These are phyloP conservation scores for Lampropteryx suffumata DNA, from an alignment of 2,888 invertebrate species.

Conservation along the genomic window DNA sequence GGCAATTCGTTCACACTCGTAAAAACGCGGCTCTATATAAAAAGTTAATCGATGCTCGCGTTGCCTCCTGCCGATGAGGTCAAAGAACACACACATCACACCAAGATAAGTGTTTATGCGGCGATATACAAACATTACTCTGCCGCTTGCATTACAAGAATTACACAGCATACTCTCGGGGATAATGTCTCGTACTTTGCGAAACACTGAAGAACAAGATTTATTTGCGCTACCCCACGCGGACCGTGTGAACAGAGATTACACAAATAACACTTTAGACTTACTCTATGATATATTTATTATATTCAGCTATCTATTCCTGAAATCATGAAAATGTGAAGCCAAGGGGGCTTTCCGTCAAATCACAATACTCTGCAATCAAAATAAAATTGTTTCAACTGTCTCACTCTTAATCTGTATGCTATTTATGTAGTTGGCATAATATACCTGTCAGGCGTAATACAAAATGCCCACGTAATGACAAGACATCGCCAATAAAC, in stretches of 20 bases:
- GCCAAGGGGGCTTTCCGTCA: too few species aligned
- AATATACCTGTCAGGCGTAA: constrained; percentile 36
- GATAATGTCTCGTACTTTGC: constrained; percentile 29
- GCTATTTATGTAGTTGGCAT: constrained; percentile 20
- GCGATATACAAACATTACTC: constrained; percentile 33
- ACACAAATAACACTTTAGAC: constrained; percentile 15
- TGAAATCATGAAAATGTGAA: neutral
- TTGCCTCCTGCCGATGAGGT: constrained; percentile 33
- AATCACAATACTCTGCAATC: neutral
- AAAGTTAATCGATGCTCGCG: constrained; percentile 48
- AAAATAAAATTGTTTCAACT: neutral
- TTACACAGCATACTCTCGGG: constrained; percentile 23
- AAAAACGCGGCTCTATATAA: constrained; percentile 42
- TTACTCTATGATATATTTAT: neutral
- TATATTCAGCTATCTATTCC: neutral
- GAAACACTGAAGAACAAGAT: constrained; percentile 27
- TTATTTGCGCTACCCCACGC: constrained; percentile 25
- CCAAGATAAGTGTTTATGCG: constrained; percentile 29
- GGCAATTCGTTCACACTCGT: constrained; percentile 43
- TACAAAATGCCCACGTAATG: constrained; percentile 59
- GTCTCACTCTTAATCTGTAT: constrained; percentile 4
- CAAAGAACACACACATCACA: constrained; percentile 43
- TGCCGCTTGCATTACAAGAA: constrained; percentile 30
- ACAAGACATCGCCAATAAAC: constrained; percentile 58
- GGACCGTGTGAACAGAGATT: constrained; percentile 22